Conservation (phyloP, 2,888 invertebrate species). For the Cantharis nigra region DNA sequence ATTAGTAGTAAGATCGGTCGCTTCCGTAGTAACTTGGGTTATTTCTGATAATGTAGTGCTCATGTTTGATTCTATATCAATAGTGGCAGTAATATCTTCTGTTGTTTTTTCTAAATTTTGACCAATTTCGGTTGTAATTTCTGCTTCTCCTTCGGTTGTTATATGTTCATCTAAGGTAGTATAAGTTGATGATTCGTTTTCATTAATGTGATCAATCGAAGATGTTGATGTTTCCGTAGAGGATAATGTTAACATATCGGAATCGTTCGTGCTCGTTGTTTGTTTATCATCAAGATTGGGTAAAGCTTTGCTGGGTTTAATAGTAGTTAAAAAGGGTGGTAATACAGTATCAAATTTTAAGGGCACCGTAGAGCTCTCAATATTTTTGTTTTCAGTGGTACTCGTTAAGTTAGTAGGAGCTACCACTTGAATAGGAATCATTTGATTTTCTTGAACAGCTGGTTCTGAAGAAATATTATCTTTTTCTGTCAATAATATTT, state of each 20-base stretch:
- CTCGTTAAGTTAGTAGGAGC: constrained; percentile 20
- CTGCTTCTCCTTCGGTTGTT: background rate
- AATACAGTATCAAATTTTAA: constrained; percentile 1
- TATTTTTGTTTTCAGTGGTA: background rate
- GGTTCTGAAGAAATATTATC: constrained; percentile 41
- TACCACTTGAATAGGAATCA: constrained; percentile 39
- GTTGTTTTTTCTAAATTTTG: background rate
- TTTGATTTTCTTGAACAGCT: constrained; percentile 47
- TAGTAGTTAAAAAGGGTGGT: background rate
- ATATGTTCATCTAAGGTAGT: background rate
- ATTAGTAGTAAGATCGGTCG: background rate
- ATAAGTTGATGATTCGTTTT: background rate
- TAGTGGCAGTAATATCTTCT: background rate
- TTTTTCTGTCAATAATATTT: constrained; percentile 6
- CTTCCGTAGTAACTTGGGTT: background rate
- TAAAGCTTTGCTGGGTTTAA: background rate
- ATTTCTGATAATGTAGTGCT: background rate
- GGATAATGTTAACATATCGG: background rate
- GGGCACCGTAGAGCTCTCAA: background rate
- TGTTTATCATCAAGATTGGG: background rate
- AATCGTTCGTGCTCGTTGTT: background rate
- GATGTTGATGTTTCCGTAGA: background rate
- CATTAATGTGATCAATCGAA: background rate
- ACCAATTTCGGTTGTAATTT: background rate
- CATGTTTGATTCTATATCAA: background rate